Base-by-base conservation (phyloP, 2,113 vertebrate species). In the Sisor rabdophorus region DNA sequence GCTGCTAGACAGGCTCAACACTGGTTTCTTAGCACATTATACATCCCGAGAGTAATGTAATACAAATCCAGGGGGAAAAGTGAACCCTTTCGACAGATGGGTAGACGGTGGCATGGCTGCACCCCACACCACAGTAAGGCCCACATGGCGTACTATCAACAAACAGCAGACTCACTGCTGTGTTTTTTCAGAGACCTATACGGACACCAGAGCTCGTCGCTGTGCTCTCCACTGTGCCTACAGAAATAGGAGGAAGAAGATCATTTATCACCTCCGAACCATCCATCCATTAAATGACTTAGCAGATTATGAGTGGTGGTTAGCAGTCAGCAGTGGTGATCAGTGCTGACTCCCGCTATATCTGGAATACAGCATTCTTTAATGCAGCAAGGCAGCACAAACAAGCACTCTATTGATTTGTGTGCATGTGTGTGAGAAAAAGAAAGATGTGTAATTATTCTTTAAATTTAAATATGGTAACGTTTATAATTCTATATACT, bases 221-320 rank as follows among this genome's bases (percentile, higher is more conserved):
- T 53, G 63, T 60, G 74, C 52, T 70, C 73, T 79, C 73, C 69
- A 68, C 65, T 28, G 24, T 81, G 80, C 78, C 65, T 82, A 76
- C 48, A 69, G 68, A 65, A 82, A 77, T 69, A 47, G 74, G 48
- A 60, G 68, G 54, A 64, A 75, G 71, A 63, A 19, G 74, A 83
- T 70, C 76, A 68, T 75, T 70, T 72, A 72, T 78, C 40, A 54
- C 70, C 67, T 65, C 76, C 48, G 85, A 87, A 90, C 88, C 88
- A 89, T 89, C 86, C 86, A 87, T 82, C 85, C 84, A 89, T 88
- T 91, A 87, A 88, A 76, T 80, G 81, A 77, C 77, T 84, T 81
- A 79, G 71, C 69, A 89, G 89, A 92, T 90, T 88, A 90, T 85
- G 81, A 85, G 89, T n/a, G n/a, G n/a, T n/a, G n/a, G n/a, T n/a